phyloP scores from a whole-genome alignment of 2,888 invertebrate species.

The Myathropa florea region DNA sequence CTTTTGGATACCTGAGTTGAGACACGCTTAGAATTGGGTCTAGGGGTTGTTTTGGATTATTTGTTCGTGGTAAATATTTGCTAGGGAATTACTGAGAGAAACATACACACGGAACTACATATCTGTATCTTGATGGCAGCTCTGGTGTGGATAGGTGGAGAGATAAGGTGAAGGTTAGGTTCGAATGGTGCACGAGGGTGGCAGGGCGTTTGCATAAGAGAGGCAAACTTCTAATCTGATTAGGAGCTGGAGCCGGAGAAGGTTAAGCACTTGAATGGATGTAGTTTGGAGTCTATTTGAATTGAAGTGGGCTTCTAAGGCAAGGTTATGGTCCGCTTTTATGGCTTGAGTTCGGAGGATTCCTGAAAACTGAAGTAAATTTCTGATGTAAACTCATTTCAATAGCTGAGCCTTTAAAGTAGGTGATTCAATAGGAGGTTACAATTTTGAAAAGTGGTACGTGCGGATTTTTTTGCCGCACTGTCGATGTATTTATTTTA shows the following conservation, averaged over 20 bases:
- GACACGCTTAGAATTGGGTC: slow-evolving; percentile 5
- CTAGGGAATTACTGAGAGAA: slow-evolving; percentile 5
- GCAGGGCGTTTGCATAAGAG: background rate
- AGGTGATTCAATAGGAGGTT: too few relatives aligned
- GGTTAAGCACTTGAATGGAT: background rate
- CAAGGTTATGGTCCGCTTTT: too few relatives aligned
- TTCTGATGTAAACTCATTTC: too few relatives aligned
- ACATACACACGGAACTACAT: background rate
- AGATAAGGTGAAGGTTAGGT: background rate
- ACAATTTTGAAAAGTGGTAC: too few relatives aligned
- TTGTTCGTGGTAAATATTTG: slow-evolving; percentile 36
- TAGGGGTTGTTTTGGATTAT: slow-evolving; percentile 22
- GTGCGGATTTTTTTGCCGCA: too few relatives aligned
- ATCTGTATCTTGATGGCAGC: background rate
- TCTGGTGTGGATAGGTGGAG: background rate
- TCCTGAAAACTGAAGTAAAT: too few relatives aligned
- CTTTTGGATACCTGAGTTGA: slow-evolving; percentile 11
- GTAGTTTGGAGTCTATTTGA: background rate
- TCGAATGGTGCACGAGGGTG: background rate
- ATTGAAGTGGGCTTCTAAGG: background rate
- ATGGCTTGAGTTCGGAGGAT: too few relatives aligned
- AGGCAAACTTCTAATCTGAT: background rate
- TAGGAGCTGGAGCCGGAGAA: background rate
- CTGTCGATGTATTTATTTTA: too few relatives aligned
- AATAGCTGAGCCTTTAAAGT: too few relatives aligned